These are phyloP conservation scores for Drosophila mettleri DNA, from an alignment of 2,888 invertebrate genomes.

Conservation along the genomic window DNA sequence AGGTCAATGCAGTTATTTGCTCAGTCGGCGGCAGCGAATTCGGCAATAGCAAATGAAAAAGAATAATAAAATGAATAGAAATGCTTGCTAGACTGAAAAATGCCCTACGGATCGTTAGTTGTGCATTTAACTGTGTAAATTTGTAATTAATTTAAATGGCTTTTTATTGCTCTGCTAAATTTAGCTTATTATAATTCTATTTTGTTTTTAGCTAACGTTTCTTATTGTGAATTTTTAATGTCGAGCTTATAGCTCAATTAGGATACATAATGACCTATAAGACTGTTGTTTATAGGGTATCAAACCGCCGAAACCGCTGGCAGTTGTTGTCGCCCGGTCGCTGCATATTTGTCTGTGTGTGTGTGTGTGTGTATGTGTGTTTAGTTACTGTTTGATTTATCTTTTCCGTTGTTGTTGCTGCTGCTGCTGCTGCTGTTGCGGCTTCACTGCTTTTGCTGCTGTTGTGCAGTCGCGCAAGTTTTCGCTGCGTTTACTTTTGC, in stretches of 20 bases:
- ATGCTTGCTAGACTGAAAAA: slow-evolving; percentile 1
- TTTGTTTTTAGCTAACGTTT: background rate
- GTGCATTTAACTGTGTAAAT: background rate
- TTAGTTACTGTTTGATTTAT: slow-evolving; percentile 81
- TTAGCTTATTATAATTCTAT: background rate
- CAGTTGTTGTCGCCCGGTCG: slow-evolving; percentile 44
- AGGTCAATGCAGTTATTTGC: slow-evolving; percentile 81
- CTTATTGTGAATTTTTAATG: background rate
- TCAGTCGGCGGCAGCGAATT: slow-evolving; percentile 45
- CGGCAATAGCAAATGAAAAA: slow-evolving; percentile 32
- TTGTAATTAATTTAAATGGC: background rate
- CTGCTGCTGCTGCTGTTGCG: slow-evolving; percentile 6
- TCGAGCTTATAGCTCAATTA: background rate
- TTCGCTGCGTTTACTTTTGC: slow-evolving; percentile 50
- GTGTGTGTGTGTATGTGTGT: slow-evolving; percentile 52
- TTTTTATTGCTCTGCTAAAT: background rate
- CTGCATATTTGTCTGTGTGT: slow-evolving; percentile 42
- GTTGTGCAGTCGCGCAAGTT: slow-evolving; percentile 55
- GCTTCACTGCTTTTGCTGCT: slow-evolving; percentile 25
- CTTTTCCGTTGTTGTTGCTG: slow-evolving; percentile 70
- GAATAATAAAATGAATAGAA: slow-evolving; percentile 5
- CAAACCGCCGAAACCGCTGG: slow-evolving; percentile 26
- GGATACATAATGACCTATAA: slow-evolving; percentile 4
- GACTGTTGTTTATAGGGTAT: slow-evolving; percentile 33
- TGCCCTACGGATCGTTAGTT: slow-evolving; percentile 14